These are phyloP conservation scores for Phylloscopus trochilus DNA, from an alignment of 2,113 vertebrate species.

Conservation along the genomic window DNA sequence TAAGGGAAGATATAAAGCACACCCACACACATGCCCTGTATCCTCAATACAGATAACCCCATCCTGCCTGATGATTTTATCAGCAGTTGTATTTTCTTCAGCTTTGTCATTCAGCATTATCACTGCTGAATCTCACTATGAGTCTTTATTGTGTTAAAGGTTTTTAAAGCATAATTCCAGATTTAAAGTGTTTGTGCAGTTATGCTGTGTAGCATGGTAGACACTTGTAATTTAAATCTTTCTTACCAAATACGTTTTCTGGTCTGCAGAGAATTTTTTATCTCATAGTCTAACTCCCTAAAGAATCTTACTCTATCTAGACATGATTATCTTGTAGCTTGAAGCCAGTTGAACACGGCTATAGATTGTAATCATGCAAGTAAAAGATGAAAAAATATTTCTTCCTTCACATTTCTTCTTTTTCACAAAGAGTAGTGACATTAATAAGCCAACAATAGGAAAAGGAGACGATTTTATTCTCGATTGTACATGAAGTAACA, in stretches of 20 bases:
- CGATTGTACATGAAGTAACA: background rate
- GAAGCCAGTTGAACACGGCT: slow-evolving; percentile 5
- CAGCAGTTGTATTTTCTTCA: background rate
- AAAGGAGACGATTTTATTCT: slow-evolving; percentile 20
- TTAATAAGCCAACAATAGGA: slow-evolving; percentile 15
- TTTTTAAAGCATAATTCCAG: background rate
- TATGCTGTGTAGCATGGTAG: background rate
- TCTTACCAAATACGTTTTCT: slow-evolving; percentile 34
- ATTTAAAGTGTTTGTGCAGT: background rate
- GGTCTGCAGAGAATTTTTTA: slow-evolving; percentile 4
- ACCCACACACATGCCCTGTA: background rate
- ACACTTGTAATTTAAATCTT: slow-evolving; percentile 34
- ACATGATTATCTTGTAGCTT: slow-evolving; percentile 37
- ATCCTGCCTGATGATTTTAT: background rate
- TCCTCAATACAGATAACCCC: background rate
- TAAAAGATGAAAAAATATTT: background rate
- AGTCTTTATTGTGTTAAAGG: background rate
- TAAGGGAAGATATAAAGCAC: background rate
- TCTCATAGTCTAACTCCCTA: slow-evolving; percentile 19
- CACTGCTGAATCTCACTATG: background rate
- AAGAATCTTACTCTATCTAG: slow-evolving; percentile 18
- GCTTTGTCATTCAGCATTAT: background rate
- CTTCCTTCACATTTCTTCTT: background rate
- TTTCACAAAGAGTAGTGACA: slow-evolving; percentile 13
- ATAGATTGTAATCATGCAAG: background rate